A percentile compares a stretch with the other conserved stretches of the same genome.
Evolutionary conservation across 1,140 invertebrate genomes (phyloP).

Genomic region (Laodelphax striatellus): DNA sequence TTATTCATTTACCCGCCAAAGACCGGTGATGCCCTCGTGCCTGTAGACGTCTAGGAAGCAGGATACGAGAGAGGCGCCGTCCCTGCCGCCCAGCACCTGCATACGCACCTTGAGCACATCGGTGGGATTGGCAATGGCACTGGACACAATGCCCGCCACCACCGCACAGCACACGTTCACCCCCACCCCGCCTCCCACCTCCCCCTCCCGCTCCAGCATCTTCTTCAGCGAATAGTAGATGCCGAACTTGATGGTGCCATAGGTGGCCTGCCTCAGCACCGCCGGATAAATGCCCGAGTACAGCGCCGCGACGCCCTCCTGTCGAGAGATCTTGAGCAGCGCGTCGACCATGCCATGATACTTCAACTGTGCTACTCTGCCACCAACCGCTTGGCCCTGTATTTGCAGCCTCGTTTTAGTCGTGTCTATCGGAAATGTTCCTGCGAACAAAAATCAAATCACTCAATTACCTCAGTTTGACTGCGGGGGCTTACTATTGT

Average conservation of each 20-base stretch:
- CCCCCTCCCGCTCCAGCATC: conserved; percentile 44
- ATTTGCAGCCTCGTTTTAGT: conserved; percentile 93
- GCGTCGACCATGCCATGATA: conserved; percentile 90
- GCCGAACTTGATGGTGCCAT: conserved; percentile 94
- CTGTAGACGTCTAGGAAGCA: conserved; percentile 69
- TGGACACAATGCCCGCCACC: conserved; percentile 73
- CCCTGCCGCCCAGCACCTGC: conserved; percentile 54
- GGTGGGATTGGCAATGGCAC: conserved; percentile 94
- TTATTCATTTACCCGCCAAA: conserved; percentile 60
- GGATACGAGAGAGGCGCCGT: conserved; percentile 43
- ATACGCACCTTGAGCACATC: conserved; percentile 96
- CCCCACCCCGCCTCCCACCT: conserved; percentile 52
- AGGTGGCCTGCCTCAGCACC: conserved; percentile 81
- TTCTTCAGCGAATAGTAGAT: conserved; percentile 85
- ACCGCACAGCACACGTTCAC: conserved; percentile 79
- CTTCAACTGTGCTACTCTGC: conserved; percentile 56
- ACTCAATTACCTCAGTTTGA: too few relatives aligned
- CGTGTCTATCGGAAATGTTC: conserved; percentile 95
- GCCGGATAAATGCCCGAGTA: conserved; percentile 87
- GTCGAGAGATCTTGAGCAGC: conserved; percentile 63
- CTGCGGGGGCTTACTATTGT: too few relatives aligned
- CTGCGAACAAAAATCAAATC: conserved; percentile 37
- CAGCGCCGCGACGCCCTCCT: conserved; percentile 66
- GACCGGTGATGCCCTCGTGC: conserved; percentile 65
- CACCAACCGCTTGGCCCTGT: conserved; percentile 80